Percentiles rank a stretch among this genome's conserved stretches.
These are phyloP conservation scores for Brachionus angularis DNA, from an alignment of 1,140 invertebrate genomes.

Conservation along the genomic window DNA sequence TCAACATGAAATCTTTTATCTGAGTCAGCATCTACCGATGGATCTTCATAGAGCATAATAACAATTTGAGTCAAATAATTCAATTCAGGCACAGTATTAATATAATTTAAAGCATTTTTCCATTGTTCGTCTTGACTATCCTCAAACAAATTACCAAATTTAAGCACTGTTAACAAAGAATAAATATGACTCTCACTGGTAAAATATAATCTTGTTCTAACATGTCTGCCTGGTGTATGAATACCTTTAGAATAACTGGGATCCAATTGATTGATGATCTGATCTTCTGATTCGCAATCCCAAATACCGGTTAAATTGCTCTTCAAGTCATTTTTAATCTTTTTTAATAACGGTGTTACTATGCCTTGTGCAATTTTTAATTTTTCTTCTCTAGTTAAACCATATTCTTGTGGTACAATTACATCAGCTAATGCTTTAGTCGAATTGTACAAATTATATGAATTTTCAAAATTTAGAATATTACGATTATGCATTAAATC, in stretches of 20 bases:
- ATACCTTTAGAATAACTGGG: conserved; percentile 76
- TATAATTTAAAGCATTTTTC: conserved; percentile 94
- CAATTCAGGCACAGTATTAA: conserved; percentile 90
- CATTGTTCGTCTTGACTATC: conserved; percentile 91
- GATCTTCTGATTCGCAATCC: conserved; percentile 33
- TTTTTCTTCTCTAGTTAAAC: conserved; percentile 88
- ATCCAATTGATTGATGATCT: conserved; percentile 36
- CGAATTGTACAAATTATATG: conserved; percentile 88
- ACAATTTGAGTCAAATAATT: conserved; percentile 99
- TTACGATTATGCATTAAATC: conserved; percentile 96
- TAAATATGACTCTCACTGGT: conserved; percentile 99
- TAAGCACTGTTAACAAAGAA: conserved; percentile 86
- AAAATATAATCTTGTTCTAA: conserved; percentile 92
- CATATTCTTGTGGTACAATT: conserved; percentile 99
- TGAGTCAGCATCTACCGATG: conserved; percentile 69
- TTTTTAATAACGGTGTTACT: conserved; percentile 88
- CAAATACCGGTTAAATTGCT: conserved; percentile 42
- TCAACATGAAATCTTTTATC: conserved; percentile 46
- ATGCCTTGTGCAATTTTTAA: conserved; percentile 93
- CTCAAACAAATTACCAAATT: conserved; percentile 85
- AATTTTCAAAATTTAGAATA: conserved; percentile 83
- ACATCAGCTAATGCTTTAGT: conserved; percentile 94
- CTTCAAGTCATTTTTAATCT: conserved; percentile 70
- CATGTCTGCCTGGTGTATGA: conserved; percentile 91
- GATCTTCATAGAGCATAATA: conserved; percentile 98